phyloP scores from a whole-genome alignment of 2,797 vertebrate genomes.

The Myotis myotis region DNA sequence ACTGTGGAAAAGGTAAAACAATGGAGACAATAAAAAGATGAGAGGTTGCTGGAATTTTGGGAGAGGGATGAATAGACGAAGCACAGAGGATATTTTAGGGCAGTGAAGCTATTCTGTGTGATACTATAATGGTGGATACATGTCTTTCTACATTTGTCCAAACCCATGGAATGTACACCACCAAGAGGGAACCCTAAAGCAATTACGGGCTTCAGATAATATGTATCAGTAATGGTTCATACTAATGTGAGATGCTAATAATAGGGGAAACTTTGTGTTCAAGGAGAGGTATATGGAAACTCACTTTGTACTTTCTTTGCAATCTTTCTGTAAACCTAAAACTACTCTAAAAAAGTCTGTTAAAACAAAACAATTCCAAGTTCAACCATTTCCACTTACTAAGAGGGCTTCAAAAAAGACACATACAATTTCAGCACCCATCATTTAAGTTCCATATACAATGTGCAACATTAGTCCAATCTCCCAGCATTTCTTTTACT shows the following conservation, averaged over 20 bases:
- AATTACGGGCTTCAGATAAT: not conserved
- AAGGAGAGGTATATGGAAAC: not conserved
- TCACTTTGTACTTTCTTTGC: not conserved
- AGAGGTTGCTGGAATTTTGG: not conserved
- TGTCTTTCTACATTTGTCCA: not conserved
- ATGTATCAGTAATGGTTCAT: not conserved
- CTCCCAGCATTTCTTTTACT: not conserved
- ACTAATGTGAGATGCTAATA: not conserved
- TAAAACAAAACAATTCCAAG: not conserved
- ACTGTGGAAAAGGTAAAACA: not conserved
- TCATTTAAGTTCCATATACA: not conserved
- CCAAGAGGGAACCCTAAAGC: not conserved
- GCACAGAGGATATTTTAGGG: not conserved
- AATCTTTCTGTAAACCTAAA: not conserved
- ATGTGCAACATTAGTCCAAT: not conserved
- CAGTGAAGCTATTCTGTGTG: not conserved
- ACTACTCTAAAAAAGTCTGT: constrained; percentile 31
- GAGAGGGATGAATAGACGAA: accelerated
- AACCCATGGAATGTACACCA: not conserved
- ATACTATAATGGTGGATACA: not conserved
- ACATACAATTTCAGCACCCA: constrained; percentile 30
- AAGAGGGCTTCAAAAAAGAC: constrained; percentile 46
- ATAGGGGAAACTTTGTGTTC: not conserved
- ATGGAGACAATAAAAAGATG: not conserved
- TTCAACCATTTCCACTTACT: constrained; percentile 4